A percentile compares a stretch with the other conserved stretches of the same genome.
These are phyloP conservation scores for Beroe ovata DNA, from an alignment of 37 sponge, comb jelly and placozoan genomes.

Conservation along the genomic window DNA sequence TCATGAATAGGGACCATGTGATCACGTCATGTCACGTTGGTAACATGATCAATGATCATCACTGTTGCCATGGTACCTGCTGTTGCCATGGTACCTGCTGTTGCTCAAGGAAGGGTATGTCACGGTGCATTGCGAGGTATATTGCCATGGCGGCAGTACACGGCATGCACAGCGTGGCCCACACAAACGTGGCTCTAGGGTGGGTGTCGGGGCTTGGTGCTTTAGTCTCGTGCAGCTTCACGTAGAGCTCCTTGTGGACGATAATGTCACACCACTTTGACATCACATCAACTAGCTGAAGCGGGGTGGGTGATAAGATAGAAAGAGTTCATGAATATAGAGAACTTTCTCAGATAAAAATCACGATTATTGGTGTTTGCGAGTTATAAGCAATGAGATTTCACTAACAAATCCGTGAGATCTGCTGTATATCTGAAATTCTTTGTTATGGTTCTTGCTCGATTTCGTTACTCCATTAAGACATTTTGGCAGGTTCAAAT, in stretches of 20 bases:
- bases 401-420: constrained; percentile 55
- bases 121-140: constrained; percentile 59
- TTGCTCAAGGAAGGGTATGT: constrained; percentile 40
- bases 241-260: neutral
- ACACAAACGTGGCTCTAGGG: constrained; percentile 24
- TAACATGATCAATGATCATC: too few species aligned
- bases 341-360: too few species aligned
- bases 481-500: constrained; percentile 36
- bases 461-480: constrained; percentile 1
- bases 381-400: too few species aligned
- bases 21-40: too few species aligned
- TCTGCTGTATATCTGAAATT: constrained; percentile 41
- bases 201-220: neutral
- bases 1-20: too few species aligned
- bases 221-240: constrained; percentile 24
- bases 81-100: constrained; percentile 46
- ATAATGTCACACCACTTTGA: constrained; percentile 29
- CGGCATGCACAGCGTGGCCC: neutral
- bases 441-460: neutral
- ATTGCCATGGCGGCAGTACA: constrained; percentile 39
- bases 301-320: neutral
- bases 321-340: too few species aligned
- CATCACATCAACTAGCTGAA: constrained; percentile 16
- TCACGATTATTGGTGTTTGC: too few species aligned
- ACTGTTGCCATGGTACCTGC: too few species aligned